A percentile compares a stretch with the other conserved stretches of the same genome.
phyloP scores from a whole-genome alignment of 2,888 invertebrate genomes.

The Blastobasis adustella region DNA sequence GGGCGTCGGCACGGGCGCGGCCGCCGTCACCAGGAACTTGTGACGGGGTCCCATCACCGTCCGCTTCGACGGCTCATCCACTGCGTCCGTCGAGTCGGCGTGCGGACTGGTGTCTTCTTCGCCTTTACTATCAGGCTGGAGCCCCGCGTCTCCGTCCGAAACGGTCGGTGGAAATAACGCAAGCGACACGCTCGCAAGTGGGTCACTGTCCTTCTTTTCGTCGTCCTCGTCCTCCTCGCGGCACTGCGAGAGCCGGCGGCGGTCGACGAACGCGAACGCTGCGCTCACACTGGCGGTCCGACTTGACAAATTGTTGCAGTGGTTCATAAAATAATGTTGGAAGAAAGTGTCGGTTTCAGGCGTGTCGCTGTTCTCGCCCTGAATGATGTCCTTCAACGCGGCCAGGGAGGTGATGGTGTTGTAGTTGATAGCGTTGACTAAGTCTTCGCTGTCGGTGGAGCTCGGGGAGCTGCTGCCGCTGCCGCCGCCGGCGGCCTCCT shows the following conservation, averaged over 20 bases:
- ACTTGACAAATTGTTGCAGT: constrained; percentile 81
- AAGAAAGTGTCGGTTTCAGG: constrained; percentile 77
- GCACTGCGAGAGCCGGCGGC: constrained; percentile 85
- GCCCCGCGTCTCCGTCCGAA: constrained; percentile 8
- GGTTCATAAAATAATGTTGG: constrained; percentile 83
- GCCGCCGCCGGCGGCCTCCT: constrained; percentile 29
- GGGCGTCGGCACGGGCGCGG: constrained; percentile 40
- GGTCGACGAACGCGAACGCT: constrained; percentile 72
- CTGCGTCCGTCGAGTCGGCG: constrained; percentile 27
- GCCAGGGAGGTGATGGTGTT: constrained; percentile 81
- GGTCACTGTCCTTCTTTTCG: constrained; percentile 49
- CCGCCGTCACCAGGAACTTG: constrained; percentile 56
- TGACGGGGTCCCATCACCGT: constrained; percentile 61
- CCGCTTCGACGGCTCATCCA: constrained; percentile 46
- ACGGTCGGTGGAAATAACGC: constrained; percentile 15
- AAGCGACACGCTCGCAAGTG: constrained; percentile 6
- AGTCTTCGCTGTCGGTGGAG: constrained; percentile 78
- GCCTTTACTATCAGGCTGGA: constrained; percentile 18
- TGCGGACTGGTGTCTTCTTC: constrained; percentile 17
- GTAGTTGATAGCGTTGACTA: constrained; percentile 80
- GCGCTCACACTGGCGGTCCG: constrained; percentile 57
- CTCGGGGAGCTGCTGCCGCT: constrained; percentile 43
- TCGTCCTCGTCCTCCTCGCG: constrained; percentile 90
- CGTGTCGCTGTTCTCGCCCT: constrained; percentile 73
- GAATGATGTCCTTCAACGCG: constrained; percentile 80